Conservation (phyloP, 2,888 invertebrate species). For the Homarus gammarus region DNA sequence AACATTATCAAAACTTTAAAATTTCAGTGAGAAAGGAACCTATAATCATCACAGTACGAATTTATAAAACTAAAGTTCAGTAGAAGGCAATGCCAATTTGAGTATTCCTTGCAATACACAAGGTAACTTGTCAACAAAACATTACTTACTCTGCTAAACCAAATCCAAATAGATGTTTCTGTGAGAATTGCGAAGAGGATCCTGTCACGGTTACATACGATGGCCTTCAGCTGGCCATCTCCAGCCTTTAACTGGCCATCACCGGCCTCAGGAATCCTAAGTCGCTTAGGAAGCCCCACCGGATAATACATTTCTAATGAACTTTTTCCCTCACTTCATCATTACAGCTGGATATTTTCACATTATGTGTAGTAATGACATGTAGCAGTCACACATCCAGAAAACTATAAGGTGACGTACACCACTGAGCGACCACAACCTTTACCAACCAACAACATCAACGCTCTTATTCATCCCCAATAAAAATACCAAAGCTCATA, state of each 20-base stretch:
- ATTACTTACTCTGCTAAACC: constrained; percentile 73
- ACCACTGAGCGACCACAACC: too few relatives aligned
- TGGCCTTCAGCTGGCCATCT: constrained; percentile 68
- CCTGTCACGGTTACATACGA: constrained; percentile 75
- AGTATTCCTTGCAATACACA: too few relatives aligned
- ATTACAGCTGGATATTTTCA: background rate
- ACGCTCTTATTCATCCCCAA: too few relatives aligned
- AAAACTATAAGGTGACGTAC: background rate
- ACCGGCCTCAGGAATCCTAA: constrained; percentile 52
- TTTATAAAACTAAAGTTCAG: too few relatives aligned
- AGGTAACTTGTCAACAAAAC: background rate
- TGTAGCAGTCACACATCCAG: background rate
- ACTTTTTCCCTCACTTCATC: constrained; percentile 31
- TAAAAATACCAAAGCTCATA: too few relatives aligned
- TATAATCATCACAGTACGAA: too few relatives aligned
- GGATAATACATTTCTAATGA: constrained; percentile 71
- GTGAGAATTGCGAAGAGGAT: constrained; percentile 75
- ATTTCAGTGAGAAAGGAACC: too few relatives aligned
- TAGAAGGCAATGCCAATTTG: background rate
- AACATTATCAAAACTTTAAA: too few relatives aligned
- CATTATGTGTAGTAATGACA: background rate
- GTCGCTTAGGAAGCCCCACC: constrained; percentile 71
- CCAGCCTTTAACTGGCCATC: constrained; percentile 63
- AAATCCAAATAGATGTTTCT: constrained; percentile 74
- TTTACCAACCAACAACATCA: too few relatives aligned